A percentile compares a stretch with the other conserved stretches of the same genome.
Conservation (phyloP, 2,888 invertebrate genomes). For the Zygaena filipendulae region DNA sequence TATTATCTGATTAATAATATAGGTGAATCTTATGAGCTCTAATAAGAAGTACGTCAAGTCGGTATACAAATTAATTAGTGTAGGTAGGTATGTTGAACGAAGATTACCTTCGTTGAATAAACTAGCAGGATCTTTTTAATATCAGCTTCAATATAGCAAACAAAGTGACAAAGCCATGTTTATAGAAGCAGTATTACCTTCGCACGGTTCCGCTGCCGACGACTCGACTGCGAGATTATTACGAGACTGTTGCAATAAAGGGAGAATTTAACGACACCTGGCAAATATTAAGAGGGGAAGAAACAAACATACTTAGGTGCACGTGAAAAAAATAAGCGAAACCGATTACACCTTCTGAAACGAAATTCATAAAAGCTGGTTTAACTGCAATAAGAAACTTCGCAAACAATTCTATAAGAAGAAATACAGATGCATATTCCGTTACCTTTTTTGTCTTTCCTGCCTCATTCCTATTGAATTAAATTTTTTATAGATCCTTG, state of each 20-base stretch:
- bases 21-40: slow-evolving; percentile 6
- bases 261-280: slow-evolving; percentile 51
- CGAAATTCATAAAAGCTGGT: too few species aligned
- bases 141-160: slow-evolving; percentile 19
- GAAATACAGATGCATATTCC: too few species aligned
- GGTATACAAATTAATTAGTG: too few species aligned
- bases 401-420: slow-evolving; percentile 7
- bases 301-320: too few species aligned
- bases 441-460: too few species aligned
- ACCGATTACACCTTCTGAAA: too few species aligned
- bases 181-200: slow-evolving; percentile 38
- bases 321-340: slow-evolving; percentile 41
- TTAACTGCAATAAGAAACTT: slow-evolving; percentile 7
- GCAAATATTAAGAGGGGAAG: slow-evolving; percentile 52
- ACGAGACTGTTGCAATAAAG: slow-evolving; percentile 50
- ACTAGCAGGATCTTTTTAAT: too few species aligned
- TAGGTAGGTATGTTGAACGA: too few species aligned
- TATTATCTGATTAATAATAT: too few species aligned
- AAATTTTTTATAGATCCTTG: too few species aligned
- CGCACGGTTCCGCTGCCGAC: slow-evolving; percentile 19
- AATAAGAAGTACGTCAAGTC: background rate
- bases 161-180: slow-evolving; percentile 27
- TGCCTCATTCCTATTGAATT: too few species aligned
- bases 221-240: slow-evolving; percentile 40
- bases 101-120: too few species aligned